Base-by-base conservation (phyloP, 1,140 invertebrate species). In the Cherax destructor region DNA sequence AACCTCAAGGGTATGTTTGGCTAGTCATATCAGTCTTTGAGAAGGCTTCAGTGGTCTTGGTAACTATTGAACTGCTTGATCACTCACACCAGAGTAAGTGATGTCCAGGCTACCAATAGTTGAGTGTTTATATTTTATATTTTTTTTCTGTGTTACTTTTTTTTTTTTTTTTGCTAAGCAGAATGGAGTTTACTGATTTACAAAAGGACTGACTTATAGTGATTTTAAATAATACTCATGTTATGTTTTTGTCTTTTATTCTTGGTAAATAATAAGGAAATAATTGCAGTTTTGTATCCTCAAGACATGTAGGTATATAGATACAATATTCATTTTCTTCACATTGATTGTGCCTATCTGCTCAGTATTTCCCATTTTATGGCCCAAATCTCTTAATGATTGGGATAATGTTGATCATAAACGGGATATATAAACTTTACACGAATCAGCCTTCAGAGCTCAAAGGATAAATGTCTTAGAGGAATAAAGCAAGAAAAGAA, bases 181-280 rank as follows among this genome's bases (percentile, higher is more conserved):
- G 52, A 13, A 52, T 4, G 11, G n/a, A 74, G 24, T 74, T 24
- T 30, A 30, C 11, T 74, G 69, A 74, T 59, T 52, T 83, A 61
- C 50, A 56, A 83, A 59, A 52, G 56, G 24, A 52, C 50, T 30
- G 50, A 83, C 52, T 30, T 65, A 59, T 56, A 77, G 41, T 87
- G 50, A 87, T 87, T n/a, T 87, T 79, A 56, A 86, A 87, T 74
- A 87, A 87, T 87, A 87, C 85, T 87, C 85, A 87, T 21, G 56
- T 59, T 87, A 59, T 52, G 61, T 59, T 87, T 78, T 87, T 52
- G 50, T 87, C 56, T 83, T 56, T 83, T 83, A 24, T 83, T 61
- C 80, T 87, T 41, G 47, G 21, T 87, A 77, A 87, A 74, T n/a
- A 13, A 21, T 87, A 87, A 87, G 85, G 85, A 65, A 79, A 74